Percentiles rank a stretch among this genome's conserved stretches.
phyloP scores from a whole-genome alignment of 2,888 invertebrate species.

The Apamea sordens region DNA sequence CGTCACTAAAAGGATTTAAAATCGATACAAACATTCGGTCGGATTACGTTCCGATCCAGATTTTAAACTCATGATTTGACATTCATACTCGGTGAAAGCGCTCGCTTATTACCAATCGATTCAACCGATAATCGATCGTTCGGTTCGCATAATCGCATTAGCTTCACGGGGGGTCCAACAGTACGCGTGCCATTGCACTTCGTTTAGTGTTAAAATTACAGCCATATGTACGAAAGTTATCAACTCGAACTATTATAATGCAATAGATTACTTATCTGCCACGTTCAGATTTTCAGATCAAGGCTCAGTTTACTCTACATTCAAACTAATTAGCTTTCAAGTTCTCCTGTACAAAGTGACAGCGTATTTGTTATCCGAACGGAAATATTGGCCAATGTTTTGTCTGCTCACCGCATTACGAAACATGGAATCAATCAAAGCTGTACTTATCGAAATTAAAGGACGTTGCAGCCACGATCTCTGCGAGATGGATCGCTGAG shows the following conservation, averaged over 20 bases:
- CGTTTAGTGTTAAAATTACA: constrained; percentile 56
- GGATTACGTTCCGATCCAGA: constrained; percentile 81
- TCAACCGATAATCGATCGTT: constrained; percentile 82
- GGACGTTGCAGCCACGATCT: constrained; percentile 73
- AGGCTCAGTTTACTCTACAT: constrained; percentile 57
- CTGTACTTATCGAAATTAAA: constrained; percentile 72
- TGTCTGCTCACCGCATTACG: constrained; percentile 62
- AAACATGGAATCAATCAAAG: constrained; percentile 74
- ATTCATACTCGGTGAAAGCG: constrained; percentile 88
- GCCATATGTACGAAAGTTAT: constrained; percentile 44
- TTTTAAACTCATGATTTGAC: constrained; percentile 82
- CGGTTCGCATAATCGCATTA: constrained; percentile 84
- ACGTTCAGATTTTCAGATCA: constrained; percentile 63
- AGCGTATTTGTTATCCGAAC: constrained; percentile 65
- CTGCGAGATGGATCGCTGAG: constrained; percentile 57
- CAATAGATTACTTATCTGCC: constrained; percentile 61
- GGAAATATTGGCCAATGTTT: constrained; percentile 64
- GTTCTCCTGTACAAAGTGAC: constrained; percentile 64
- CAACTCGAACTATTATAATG: constrained; percentile 45
- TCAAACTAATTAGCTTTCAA: constrained; percentile 64
- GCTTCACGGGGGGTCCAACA: constrained; percentile 81
- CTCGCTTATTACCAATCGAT: constrained; percentile 80
- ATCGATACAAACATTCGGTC: constrained; percentile 75
- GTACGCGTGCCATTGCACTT: constrained; percentile 70
- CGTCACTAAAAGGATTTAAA: constrained; percentile 82